Evolutionary conservation across 2,113 vertebrate genomes (phyloP).

Genomic region (Pteronura brasiliensis): DNA sequence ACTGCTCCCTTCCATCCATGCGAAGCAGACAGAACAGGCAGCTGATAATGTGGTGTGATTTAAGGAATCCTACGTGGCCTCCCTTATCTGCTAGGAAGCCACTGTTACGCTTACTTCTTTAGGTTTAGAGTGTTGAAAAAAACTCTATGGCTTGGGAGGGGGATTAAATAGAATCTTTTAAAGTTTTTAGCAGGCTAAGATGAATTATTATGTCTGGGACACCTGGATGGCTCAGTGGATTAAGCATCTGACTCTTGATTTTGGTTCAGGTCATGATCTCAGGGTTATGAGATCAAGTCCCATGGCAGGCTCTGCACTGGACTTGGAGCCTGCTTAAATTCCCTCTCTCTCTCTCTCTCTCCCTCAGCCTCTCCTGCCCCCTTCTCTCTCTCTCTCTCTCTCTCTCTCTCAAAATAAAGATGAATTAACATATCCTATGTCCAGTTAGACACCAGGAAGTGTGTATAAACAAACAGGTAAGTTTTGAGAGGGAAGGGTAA

Average conservation of each 20-base stretch:
- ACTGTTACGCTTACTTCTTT: constrained; percentile 21
- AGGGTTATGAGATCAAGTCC: not conserved
- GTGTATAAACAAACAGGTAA: not conserved
- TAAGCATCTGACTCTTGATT: not conserved
- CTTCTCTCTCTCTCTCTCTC: not conserved
- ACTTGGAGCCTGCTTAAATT: not conserved
- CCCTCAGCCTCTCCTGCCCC: not conserved
- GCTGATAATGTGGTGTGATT: constrained; percentile 52
- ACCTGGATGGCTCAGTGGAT: not conserved
- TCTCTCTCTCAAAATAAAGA: not conserved
- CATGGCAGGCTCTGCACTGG: not conserved
- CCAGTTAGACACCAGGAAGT: not conserved
- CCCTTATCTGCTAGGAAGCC: constrained; percentile 2
- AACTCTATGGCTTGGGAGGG: not conserved
- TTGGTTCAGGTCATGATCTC: not conserved
- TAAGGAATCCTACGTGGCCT: constrained; percentile 41
- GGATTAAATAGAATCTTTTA: constrained; percentile 2
- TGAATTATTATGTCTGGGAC: not conserved
- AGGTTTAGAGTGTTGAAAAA: not conserved
- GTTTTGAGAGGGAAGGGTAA: not conserved
- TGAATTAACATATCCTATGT: not conserved
- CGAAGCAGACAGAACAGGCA: constrained; percentile 37
- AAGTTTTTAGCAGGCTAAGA: not conserved
- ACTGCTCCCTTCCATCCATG: constrained; percentile 60
- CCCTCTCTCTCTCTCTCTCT: not conserved